Evolutionary conservation across 2,797 vertebrate genomes (phyloP), one percentile per base, ranked within the genome.

Genomic region (Poecilia velifera): DNA sequence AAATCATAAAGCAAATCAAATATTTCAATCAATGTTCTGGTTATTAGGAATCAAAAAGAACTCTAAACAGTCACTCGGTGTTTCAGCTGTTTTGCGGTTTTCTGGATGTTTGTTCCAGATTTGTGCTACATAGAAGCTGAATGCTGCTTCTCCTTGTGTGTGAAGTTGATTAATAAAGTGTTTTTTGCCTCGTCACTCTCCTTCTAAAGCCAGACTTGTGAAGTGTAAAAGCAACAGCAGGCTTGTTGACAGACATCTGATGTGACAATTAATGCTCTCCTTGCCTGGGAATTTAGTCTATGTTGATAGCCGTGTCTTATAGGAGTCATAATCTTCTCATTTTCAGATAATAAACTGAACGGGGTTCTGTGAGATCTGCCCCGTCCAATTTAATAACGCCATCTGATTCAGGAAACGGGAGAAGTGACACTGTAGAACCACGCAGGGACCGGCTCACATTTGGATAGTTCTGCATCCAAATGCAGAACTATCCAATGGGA

Each of bases 341-440:
- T 28, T 46, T 46, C 43, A 45, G 43, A 6, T 46, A 46, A 72
- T 46, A 28, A 28, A 46, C n/a, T 45, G 2, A 45, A 46, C 3
- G 6, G 5, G 3, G 0, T 16, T 46, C 6, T n/a, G 41, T 71
- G 41, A 71, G 2, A 71, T 71, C 41, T 45, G 12, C 39, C 41
- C 41, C 41, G 1, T 28, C 8, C 8, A 28, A 28, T 14, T 71
- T n/a, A 45, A 71, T 28, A 45, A 71, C 41, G 12, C 41, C 39
- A 12, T 36, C 43, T 77, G 2, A 53, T 89, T 91, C 81, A 85
- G 86, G 59, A 85, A 83, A 76, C 39, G 2, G 51, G 51, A 79
- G 46, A n/a, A 74, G 81, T 75, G 55, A 84, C 81, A 84, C n/a
- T 45, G 68, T 43, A 45, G 41, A 43, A 45, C 39, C 68, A 45